Evolutionary conservation across 1,140 invertebrate genomes (phyloP).

Genomic region (Planococcus citri): DNA sequence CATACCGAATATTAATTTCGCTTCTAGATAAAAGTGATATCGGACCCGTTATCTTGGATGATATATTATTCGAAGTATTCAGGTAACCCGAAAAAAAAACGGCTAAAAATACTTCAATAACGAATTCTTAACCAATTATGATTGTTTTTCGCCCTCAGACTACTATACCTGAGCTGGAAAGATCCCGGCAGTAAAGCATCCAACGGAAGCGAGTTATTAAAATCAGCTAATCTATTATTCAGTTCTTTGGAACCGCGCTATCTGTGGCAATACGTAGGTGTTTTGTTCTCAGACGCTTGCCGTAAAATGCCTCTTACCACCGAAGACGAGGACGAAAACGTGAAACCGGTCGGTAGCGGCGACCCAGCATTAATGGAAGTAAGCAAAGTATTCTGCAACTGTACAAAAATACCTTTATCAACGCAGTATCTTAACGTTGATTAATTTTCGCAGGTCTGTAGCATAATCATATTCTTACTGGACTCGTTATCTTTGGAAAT

Average conservation of each 20-base stretch:
- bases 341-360: constrained; percentile 44
- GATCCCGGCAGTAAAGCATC: constrained; percentile 24
- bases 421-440: background rate
- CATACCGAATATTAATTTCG: constrained; percentile 74
- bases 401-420: background rate
- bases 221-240: constrained; percentile 76
- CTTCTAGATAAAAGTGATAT: constrained; percentile 83
- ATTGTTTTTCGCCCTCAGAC: constrained; percentile 26
- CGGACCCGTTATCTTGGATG: constrained; percentile 69
- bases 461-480: constrained; percentile 61
- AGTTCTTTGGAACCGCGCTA: constrained; percentile 72
- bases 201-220: constrained; percentile 46
- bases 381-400: no score
- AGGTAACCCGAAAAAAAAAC: constrained; percentile 36
- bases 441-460: constrained; percentile 44
- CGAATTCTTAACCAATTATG: background rate
- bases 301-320: constrained; percentile 25
- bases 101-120: constrained; percentile 21
- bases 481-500: constrained; percentile 68
- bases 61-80: constrained; percentile 75
- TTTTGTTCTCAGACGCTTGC: constrained; percentile 53
- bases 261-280: constrained; percentile 72
- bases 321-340: constrained; percentile 28
- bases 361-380: constrained; percentile 48
- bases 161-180: constrained; percentile 29